These are phyloP conservation scores for Rachycentron canadum DNA, from an alignment of 2,797 vertebrate genomes.

Conservation along the genomic window DNA sequence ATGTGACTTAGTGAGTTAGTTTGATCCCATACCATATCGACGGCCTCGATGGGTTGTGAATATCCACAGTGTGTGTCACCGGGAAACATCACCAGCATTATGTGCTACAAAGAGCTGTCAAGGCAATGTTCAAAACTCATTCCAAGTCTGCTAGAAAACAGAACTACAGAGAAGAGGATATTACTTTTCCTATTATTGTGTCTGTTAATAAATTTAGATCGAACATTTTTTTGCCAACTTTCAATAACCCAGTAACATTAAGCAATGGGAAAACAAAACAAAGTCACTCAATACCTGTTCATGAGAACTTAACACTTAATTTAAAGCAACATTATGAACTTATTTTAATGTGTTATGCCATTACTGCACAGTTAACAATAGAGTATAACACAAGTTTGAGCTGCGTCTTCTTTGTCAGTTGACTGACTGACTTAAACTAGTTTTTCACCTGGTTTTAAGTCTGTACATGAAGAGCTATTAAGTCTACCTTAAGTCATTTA, in stretches of 20 bases:
- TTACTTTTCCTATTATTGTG: slow-evolving; percentile 14
- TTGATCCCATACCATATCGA: slow-evolving; percentile 29
- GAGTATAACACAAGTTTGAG: neutral
- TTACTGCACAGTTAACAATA: neutral
- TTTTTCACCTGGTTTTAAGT: neutral
- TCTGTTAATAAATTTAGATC: slow-evolving; percentile 39
- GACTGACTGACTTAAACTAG: too few relatives aligned
- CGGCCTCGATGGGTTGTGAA: neutral
- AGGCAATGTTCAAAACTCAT: slow-evolving; percentile 3
- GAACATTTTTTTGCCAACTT: slow-evolving; percentile 22
- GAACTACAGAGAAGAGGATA: slow-evolving; percentile 26
- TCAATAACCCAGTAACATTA: slow-evolving; percentile 5
- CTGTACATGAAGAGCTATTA: neutral
- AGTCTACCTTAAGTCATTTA: neutral
- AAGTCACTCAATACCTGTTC: slow-evolving; percentile 1
- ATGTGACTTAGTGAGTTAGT: slow-evolving; percentile 29
- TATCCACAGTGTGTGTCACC: slow-evolving; percentile 37
- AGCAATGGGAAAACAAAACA: slow-evolving; percentile 6
- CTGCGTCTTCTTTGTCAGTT: neutral
- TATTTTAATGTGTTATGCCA: neutral
- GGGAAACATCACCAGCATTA: slow-evolving; percentile 38
- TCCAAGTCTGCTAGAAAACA: slow-evolving; percentile 41
- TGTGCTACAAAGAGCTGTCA: slow-evolving; percentile 47
- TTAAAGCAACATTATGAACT: neutral
- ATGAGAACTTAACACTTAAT: neutral